phyloP scores from a whole-genome alignment of 2,113 vertebrate genomes.

The Tragulus kanchil region DNA sequence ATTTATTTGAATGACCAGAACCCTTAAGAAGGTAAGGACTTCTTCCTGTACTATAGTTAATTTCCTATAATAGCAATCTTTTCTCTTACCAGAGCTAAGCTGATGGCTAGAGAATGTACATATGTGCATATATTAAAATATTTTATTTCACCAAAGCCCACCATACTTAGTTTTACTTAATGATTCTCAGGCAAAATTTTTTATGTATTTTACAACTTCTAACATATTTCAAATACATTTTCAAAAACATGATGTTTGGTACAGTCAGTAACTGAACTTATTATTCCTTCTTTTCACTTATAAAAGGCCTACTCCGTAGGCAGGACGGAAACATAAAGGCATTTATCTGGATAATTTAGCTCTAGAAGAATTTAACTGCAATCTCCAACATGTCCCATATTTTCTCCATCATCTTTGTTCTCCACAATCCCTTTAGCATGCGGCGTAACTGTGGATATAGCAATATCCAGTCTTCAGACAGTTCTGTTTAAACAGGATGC shows the following conservation, averaged over 20 bases:
- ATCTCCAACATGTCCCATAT: neutral
- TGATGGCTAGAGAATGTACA: neutral
- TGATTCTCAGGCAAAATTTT: neutral
- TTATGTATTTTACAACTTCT: neutral
- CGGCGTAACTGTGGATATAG: neutral
- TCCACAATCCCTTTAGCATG: neutral
- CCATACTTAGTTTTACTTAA: neutral
- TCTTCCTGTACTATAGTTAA: neutral
- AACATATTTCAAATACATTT: neutral
- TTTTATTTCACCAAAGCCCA: neutral
- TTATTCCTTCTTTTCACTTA: neutral
- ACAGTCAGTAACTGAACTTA: neutral
- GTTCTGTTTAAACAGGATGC: neutral
- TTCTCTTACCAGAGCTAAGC: neutral
- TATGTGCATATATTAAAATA: neutral
- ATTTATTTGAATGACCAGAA: constrained; percentile 4
- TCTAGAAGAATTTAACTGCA: neutral
- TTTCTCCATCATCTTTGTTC: neutral
- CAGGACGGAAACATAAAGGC: neutral
- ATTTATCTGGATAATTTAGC: neutral
- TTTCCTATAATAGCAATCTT: neutral
- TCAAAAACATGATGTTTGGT: neutral
- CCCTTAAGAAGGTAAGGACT: neutral
- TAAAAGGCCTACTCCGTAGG: neutral
- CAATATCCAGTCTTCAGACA: neutral